Conservation (phyloP, 2,888 invertebrate species). For the Lycocerus yunnanus region DNA sequence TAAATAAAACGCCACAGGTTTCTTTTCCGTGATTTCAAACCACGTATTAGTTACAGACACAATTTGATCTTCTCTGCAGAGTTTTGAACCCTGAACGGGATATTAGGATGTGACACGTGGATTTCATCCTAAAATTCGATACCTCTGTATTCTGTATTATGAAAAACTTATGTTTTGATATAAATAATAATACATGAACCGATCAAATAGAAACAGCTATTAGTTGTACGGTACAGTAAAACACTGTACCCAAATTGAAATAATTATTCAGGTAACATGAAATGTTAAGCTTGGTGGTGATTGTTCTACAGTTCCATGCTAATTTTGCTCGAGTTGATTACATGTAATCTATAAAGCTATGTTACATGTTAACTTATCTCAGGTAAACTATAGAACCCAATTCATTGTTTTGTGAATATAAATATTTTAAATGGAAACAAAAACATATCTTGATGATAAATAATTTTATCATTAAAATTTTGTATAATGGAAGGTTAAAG, state of each 20-base stretch:
- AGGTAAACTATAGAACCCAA: not conserved
- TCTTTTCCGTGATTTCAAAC: no score
- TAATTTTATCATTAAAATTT: not conserved
- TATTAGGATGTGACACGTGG: not conserved
- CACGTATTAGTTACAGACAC: not conserved
- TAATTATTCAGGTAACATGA: not conserved
- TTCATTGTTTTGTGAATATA: not conserved
- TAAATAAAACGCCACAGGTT: not conserved
- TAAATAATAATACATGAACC: not conserved
- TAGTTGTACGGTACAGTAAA: not conserved
- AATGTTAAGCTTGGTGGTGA: not conserved
- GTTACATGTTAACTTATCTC: not conserved
- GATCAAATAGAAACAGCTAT: not conserved
- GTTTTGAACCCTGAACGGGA: not conserved
- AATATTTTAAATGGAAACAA: no score
- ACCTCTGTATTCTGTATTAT: not conserved
- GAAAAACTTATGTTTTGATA: not conserved
- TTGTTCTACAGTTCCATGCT: no score
- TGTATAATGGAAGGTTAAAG: not conserved
- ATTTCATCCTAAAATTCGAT: not conserved
- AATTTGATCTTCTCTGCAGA: not conserved
- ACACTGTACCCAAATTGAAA: not conserved
- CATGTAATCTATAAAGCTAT: not conserved
- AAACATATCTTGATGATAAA: not conserved
- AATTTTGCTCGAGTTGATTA: no score